Base-by-base conservation (phyloP, 2,797 vertebrate species). In the Sebastes diploproa region DNA sequence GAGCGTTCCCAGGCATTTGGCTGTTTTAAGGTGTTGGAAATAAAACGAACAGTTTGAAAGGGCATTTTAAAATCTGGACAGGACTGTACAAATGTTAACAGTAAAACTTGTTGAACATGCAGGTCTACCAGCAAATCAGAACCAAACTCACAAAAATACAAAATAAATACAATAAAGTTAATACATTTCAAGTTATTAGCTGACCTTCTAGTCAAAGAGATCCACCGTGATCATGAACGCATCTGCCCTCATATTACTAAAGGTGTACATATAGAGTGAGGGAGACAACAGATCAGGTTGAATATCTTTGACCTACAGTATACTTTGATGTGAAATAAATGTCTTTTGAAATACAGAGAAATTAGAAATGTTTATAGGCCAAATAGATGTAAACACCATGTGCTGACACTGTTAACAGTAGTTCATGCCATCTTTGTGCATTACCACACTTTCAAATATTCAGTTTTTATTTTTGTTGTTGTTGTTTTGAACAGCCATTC, bases 361-460 rank as follows among this genome's bases (percentile, higher is more conserved):
- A 92, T 81, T 76, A 84, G 88, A 94, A 92, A 94, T 95, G 83
- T 75, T 60, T 84, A 67, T 79, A 84, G 88, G 86, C 90, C 89
- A 18, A 84, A 91, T 84, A 81, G 80, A 93, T 91, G 91, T 94
- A 93, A 94, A 95, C 93, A 92, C 78, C 80, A 92, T 97, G 97
- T 97, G 97, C 97, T 96, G 96, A 96, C 90, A 94, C 91, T 85
- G 85, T 80, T 92, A 96, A 95, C 95, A 96, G 96, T 95, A 96
- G 96, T 96, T 96, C 94, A 95, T 96, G 96, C 95, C 94, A 95
- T 96, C 94, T 94, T 95, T 96, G 91, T 94, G 96, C 89, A 91
- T 90, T 75, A 83, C 74, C 81, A 91, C 83, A 91, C 72, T 77
- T 84, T 86, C 64, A 80, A 81, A 95, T 96, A 75, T 80, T 95